Conservation (phyloP, 2,888 invertebrate genomes). For the Drosophila prolongata region DNA sequence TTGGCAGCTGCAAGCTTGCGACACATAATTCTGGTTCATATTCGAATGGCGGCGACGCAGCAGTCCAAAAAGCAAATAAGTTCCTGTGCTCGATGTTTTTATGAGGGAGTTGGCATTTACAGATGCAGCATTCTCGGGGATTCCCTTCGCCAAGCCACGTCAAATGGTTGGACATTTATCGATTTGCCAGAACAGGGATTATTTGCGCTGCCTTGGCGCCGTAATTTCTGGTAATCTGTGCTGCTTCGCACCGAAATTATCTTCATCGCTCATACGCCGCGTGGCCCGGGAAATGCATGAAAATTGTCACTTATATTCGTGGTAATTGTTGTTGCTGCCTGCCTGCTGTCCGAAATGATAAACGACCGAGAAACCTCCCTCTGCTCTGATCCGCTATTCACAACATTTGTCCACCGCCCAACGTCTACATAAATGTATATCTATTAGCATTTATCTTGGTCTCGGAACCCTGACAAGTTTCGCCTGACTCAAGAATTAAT, state of each 20-base stretch:
- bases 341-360: slow-evolving; percentile 58
- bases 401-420: slow-evolving; percentile 61
- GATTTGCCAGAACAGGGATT: slow-evolving; percentile 44
- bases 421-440: slow-evolving; percentile 41
- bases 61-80: slow-evolving; percentile 15
- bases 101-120: slow-evolving; percentile 31
- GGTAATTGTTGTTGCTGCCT: slow-evolving; percentile 53
- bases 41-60: slow-evolving; percentile 41
- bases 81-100: slow-evolving; percentile 27
- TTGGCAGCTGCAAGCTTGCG: slow-evolving; percentile 57
- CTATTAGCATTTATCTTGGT: slow-evolving; percentile 49
- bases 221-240: slow-evolving; percentile 18
- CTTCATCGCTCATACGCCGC: slow-evolving; percentile 70
- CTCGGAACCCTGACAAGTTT: slow-evolving; percentile 37
- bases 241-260: slow-evolving; percentile 47
- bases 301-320: slow-evolving; percentile 75
- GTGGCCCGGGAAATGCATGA: slow-evolving; percentile 62
- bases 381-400: slow-evolving; percentile 43
- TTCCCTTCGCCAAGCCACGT: slow-evolving; percentile 1
- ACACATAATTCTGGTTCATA: slow-evolving; percentile 62
- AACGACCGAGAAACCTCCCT: slow-evolving; percentile 56
- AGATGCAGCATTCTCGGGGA: slow-evolving; percentile 18
- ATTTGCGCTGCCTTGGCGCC: slow-evolving; percentile 1
- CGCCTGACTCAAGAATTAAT: slow-evolving; percentile 64
- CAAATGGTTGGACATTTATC: slow-evolving; percentile 57